Base-by-base conservation (phyloP, 2,113 vertebrate species). In the Tichodroma muraria region DNA sequence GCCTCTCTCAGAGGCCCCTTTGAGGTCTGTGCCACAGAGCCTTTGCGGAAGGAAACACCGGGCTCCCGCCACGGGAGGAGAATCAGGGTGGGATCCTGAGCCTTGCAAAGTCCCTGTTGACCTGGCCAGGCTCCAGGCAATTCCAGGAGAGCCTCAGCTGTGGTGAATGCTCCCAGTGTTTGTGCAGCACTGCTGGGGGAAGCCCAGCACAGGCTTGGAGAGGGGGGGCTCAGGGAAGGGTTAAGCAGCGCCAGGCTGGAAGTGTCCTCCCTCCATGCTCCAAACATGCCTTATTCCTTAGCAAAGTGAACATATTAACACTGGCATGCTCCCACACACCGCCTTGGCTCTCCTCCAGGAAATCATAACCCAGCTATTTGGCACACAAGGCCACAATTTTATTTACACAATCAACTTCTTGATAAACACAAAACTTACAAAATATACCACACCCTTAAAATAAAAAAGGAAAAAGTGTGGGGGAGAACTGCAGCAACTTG, bases 351-450 rank as follows among this genome's bases (percentile, higher is more conserved):
- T 44, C 49, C 65, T 85, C 97, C 97, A 97, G 37, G 72, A 83
- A 93, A 92, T 77, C 91, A 94, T 86, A 96, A 90, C 93, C 76
- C 88, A 85, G 85, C 94, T 95, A 92, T 91, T 71, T 84, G 92
- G 94, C 96, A 95, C 63, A 94, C 54, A 66, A 89, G 80, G 65
- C 75, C 54, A 12, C 95, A 94, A 97, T 93, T 92, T 93, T 95
- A 91, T 96, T 96, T 97, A 97, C 86, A 96, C 94, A 97, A 96
- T 96, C 96, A 93, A 92, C 79, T 64, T 95, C 95, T 94, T 92
- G 94, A 97, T 95, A 95, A 97, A 97, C 77, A 83, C 6, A 91
- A 69, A 96, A 95, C 93, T 88, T 97, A 92, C 81, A 92, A 85
- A 94, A 92, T 78, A 91, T 15, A 89, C 93, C 93, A 65, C 88